Evolutionary conservation across 2,888 invertebrate species (phyloP), one percentile per base, ranked within the genome.

Genomic region (Ornithoptera alexandrae): DNA sequence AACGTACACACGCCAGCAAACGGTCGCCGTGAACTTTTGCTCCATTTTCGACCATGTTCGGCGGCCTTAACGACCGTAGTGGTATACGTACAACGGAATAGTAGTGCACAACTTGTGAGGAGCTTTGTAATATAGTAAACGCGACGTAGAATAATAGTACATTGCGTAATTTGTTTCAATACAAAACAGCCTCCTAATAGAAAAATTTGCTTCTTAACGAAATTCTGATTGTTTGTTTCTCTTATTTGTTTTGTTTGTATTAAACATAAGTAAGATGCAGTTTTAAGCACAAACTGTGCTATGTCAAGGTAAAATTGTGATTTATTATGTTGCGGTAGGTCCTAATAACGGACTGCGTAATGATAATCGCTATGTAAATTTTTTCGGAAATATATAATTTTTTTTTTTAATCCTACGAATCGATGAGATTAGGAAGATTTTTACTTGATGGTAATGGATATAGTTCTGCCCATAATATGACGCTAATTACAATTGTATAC

Each of bases 151-250:
- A 71, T 59, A 59, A 62, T 46, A 73, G 72, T 71, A 69, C 60
- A 71, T 78, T 79, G 74, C 73, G 76, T 74, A 75, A 76, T 69
- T 62, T 75, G 73, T 75, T 76, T 75, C 70, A 73, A 66, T 75
- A 74, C 73, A 75, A 69, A 53, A 72, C 76, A 79, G 75, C 78
- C 73, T 75, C 74, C 74, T 71, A 72, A 74, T 67, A 22, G n/a
- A 61, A 30, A 60, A 46, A 56, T 61, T n/a, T 61, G 42, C 39
- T 30, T 17, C 22, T 5, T 39, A 18, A 20, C 4, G 24, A 15
- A 53, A 20, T 50, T 10, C 5, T 66, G 20, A 59, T 36, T 22
- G 39, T 68, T 46, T 63, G 18, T 67, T 59, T 39, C 39, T 69
- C 58, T 69, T 20, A n/a, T 68, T 66, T 66, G 30, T 46, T 57